A percentile compares a stretch with the other conserved stretches of the same genome.
These are phyloP conservation scores for Linyphia triangularis DNA, from an alignment of 2,888 invertebrate genomes.

Conservation along the genomic window DNA sequence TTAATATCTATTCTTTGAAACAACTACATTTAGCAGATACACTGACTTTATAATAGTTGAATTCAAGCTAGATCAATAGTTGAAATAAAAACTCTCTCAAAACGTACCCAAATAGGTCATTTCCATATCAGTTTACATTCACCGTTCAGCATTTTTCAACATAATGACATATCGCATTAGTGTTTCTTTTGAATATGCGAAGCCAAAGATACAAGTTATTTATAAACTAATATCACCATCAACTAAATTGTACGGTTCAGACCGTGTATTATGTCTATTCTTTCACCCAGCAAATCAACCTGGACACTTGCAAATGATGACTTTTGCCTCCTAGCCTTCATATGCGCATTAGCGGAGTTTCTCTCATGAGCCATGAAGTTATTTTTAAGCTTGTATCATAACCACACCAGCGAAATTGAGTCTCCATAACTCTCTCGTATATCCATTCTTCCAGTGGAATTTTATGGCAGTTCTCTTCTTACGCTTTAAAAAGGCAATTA, in stretches of 20 bases:
- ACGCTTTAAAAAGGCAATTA: slow-evolving; percentile 45
- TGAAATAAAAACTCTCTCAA: too few species aligned
- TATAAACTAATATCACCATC: neutral
- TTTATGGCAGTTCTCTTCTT: neutral
- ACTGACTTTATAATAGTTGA: too few species aligned
- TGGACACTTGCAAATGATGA: neutral
- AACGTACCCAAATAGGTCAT: too few species aligned
- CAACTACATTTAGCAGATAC: too few species aligned
- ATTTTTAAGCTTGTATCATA: neutral
- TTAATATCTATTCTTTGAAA: too few species aligned
- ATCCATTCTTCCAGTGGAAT: neutral
- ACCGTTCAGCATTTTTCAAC: neutral
- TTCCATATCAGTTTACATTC: neutral
- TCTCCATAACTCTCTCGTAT: neutral
- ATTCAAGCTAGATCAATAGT: too few species aligned
- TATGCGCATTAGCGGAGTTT: neutral
- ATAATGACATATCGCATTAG: neutral
- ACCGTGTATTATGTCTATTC: neutral
- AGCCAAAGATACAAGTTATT: neutral
- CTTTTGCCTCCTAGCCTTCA: neutral
- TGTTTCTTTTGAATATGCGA: neutral
- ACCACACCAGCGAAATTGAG: neutral
- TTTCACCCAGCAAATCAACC: neutral
- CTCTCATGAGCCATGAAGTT: neutral
- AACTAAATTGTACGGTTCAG: neutral